Base-by-base conservation (phyloP, 1,140 invertebrate genomes). In the Drosophila subobscura region DNA sequence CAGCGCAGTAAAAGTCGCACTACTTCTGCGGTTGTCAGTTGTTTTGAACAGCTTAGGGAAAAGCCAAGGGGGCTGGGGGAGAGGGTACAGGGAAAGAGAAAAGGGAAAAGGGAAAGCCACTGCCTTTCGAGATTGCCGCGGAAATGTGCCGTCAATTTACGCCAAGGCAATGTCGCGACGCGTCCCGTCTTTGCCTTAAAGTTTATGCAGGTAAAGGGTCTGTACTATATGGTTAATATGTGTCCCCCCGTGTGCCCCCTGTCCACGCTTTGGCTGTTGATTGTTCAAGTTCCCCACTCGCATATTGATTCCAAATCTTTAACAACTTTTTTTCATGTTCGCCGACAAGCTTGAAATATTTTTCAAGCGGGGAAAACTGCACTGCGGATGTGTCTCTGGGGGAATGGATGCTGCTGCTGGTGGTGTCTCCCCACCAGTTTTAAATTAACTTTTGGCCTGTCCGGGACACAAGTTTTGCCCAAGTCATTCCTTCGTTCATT, bases 1-100 rank as follows among this genome's bases (percentile, higher is more conserved):
- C 73, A 81, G 60, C 81, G 77, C 81, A 86, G 81, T 86, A 86
- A 86, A 86, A 86, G 81, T 86, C 81, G 81, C 81, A 86, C 81
- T 86, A 86, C 81, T 86, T 86, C 81, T 86, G 81, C 72, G 81
- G 81, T 86, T 86, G 81, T 86, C 81, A 86, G 81, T 86, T 86
- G 81, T 86, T 86, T 86, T 81, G 33, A 86, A 85, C 73, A 85
- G 81, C 81, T 85, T 81, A 81, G 77, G 54, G 49, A 44, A 7
- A 25, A 25, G 23, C 53, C 20, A 37, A 52, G 20, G 27, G 10
- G 14, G 0, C 4, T 4, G n/a, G 20, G 6, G 3, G n/a, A 0
- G 0, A 22, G 14, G 12, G 3, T 12, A 8, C n/a, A 1, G 47
- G 27, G 7, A 42, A 37, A 5, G 52, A 23, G 37, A n/a, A 20